These are phyloP conservation scores for Epistrophella euchroma DNA, from an alignment of 2,888 invertebrate species.

Conservation along the genomic window DNA sequence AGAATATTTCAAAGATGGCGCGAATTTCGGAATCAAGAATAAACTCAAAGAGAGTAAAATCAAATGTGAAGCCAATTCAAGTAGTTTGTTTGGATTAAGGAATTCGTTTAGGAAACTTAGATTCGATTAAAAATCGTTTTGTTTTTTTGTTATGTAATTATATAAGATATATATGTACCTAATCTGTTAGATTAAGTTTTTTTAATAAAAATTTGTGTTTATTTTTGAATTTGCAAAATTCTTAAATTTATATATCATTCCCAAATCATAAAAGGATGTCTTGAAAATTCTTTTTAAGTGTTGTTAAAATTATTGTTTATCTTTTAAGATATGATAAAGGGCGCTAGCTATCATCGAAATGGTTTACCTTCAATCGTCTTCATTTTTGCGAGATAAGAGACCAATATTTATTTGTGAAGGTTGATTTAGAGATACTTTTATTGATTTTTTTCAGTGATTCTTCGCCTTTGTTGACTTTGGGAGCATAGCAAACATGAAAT, in stretches of 20 bases:
- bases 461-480: too few species aligned
- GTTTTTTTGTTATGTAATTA: conserved; percentile 4
- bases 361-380: too few species aligned
- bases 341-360: neutral
- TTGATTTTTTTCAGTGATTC: too few species aligned
- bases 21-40: conserved; percentile 80
- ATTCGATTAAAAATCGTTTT: conserved; percentile 78
- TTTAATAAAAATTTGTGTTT: conserved; percentile 3
- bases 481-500: too few species aligned
- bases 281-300: neutral
- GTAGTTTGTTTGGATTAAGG: conserved; percentile 80
- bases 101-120: conserved; percentile 82
- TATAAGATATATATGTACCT: too few species aligned
- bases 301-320: neutral
- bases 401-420: too few species aligned
- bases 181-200: neutral
- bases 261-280: neutral
- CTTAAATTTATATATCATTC: neutral
- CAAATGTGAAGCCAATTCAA: conserved; percentile 44
- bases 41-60: conserved; percentile 77
- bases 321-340: neutral
- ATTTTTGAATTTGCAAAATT: conserved; percentile 5
- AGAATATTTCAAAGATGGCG: conserved; percentile 80
- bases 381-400: too few species aligned
- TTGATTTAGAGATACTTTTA: too few species aligned